phyloP scores from a whole-genome alignment of 2,797 vertebrate genomes.

The Saguinus oedipus region DNA sequence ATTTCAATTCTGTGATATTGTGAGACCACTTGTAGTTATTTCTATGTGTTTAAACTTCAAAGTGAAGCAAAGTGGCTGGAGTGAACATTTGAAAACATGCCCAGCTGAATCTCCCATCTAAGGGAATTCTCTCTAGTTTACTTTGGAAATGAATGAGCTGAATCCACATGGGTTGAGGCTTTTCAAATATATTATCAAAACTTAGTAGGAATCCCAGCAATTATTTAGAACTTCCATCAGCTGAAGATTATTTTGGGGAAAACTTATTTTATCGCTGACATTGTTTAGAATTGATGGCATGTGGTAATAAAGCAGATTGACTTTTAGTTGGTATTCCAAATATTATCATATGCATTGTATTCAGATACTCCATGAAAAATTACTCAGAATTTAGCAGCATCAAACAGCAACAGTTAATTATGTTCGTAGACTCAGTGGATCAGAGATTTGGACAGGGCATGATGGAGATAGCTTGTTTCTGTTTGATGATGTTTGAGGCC shows the following conservation, averaged over 20 bases:
- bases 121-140: not conserved
- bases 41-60: conserved; percentile 41
- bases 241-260: not conserved
- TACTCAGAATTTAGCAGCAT: not conserved
- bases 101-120: not conserved
- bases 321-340: not conserved
- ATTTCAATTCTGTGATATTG: not conserved
- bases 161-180: not conserved
- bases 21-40: not conserved
- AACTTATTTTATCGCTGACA: not conserved
- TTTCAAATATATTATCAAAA: conserved; percentile 38
- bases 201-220: not conserved
- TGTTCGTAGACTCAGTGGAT: not conserved
- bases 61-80: not conserved
- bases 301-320: not conserved
- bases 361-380: not conserved
- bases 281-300: not conserved
- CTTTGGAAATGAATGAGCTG: not conserved
- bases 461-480: not conserved
- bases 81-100: not conserved
- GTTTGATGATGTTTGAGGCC: not conserved
- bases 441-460: not conserved
- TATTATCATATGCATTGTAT: not conserved
- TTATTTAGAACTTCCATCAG: not conserved
- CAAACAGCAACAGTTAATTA: not conserved